Evolutionary conservation across 2,888 invertebrate genomes (phyloP), one percentile per base, ranked within the genome.

Genomic region (Bursaphelenchus okinawaensis): DNA sequence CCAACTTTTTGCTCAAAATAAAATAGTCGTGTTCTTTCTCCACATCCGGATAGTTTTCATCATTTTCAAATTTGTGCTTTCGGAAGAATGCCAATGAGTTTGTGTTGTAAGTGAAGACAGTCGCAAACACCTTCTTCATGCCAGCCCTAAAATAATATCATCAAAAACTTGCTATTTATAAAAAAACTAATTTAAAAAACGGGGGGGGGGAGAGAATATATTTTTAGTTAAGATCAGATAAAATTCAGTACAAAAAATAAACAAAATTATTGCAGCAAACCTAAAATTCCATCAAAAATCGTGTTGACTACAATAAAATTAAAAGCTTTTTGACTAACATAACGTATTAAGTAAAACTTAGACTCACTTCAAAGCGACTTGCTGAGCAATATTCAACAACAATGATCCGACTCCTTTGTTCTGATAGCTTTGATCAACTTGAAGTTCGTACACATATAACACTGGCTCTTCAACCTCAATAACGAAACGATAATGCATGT

Each of bases 361-460:
- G n/a, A n/a, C n/a, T n/a, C n/a, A n/a, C n/a, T n/a, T n/a, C n/a
- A n/a, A n/a, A n/a, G n/a, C n/a, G 65, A 93, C 87, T 60, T 87
- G 84, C 84, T 91, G 91, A 70, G 92, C 84, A 71, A 90, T 87
- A 78, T 88, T 87, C 86, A 92, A 88, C 84, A 92, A 87, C 80
- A 90, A 90, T 82, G 89, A 89, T 4, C 93, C 93, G 52, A 93
- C 86, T 9, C 92, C 92, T 83, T 89, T 89, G 67, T 90, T 86
- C 69, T 90, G 88, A 28, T 88, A 87, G 9, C 84, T 85, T 59
- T 87, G 84, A 80, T 89, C 89, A 74, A 93, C 86, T 84, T 93
- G 93, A 70, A 93, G 87, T 84, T 93, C 93, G 85, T 93, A 93
- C 83, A 91, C 52, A 24, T 69, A 62, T 23, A 67, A 19, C 26